Evolutionary conservation across 1,140 invertebrate species (phyloP).

Genomic region (Aphis gossypii): DNA sequence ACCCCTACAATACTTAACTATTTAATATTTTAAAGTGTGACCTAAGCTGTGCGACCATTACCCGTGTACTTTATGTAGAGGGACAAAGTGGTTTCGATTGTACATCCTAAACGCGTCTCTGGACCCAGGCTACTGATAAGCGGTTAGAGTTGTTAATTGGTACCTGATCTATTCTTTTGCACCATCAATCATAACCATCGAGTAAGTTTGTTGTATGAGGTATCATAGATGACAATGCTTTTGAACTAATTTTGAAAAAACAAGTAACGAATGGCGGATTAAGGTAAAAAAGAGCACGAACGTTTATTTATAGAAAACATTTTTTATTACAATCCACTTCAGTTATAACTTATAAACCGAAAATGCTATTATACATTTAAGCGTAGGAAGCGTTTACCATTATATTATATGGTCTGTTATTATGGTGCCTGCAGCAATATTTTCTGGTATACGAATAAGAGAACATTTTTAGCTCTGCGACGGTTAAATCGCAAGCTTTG

Average conservation of each 20-base stretch:
- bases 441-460: no score
- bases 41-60: no score
- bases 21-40: not conserved
- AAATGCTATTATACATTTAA: not conserved
- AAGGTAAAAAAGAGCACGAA: not conserved
- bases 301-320: not conserved
- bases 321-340: no score
- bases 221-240: not conserved
- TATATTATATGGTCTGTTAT: not conserved
- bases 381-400: not conserved
- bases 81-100: not conserved
- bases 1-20: not conserved
- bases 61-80: not conserved
- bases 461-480: no score
- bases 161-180: not conserved
- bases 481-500: no score
- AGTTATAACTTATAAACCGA: no score
- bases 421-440: no score
- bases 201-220: not conserved
- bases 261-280: accelerated
- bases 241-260: not conserved
- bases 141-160: not conserved
- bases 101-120: not conserved
- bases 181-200: not conserved
- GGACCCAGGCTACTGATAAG: no score